phyloP scores from a whole-genome alignment of 1,140 invertebrate genomes.

The Musca domestica region DNA sequence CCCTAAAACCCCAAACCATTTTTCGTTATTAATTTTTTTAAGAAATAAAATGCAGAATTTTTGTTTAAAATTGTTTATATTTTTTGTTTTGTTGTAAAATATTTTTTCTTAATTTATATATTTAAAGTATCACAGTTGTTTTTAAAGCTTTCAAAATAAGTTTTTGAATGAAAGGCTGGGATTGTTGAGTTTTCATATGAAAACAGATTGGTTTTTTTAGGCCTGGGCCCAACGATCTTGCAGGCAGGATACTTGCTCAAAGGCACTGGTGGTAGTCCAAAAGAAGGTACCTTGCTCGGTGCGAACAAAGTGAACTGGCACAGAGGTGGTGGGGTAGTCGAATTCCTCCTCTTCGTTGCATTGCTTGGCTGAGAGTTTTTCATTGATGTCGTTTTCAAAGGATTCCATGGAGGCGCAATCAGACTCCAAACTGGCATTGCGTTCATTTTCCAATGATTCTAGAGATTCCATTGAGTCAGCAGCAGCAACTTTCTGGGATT shows the following conservation, averaged over 20 bases:
- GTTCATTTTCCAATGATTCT: slow-evolving; percentile 48
- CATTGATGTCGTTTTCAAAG: slow-evolving; percentile 47
- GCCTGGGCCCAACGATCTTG: slow-evolving; percentile 58
- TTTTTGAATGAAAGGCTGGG: no score
- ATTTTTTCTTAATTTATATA: no score
- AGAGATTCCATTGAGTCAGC: slow-evolving; percentile 35
- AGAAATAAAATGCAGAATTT: no score
- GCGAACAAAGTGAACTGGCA: slow-evolving; percentile 58
- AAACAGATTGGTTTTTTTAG: no score
- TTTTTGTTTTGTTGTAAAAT: no score
- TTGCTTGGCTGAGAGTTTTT: slow-evolving; percentile 37
- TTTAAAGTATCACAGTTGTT: no score
- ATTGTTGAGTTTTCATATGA: no score
- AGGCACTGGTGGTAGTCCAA: slow-evolving; percentile 56
- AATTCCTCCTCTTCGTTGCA: slow-evolving; percentile 36
- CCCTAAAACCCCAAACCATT: no score
- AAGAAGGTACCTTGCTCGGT: slow-evolving; percentile 59
- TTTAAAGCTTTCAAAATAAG: no score
- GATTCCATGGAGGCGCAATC: slow-evolving; percentile 38
- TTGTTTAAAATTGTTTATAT: no score
- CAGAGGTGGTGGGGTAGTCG: slow-evolving; percentile 52
- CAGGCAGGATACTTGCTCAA: slow-evolving; percentile 48
- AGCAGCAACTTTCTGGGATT: slow-evolving; percentile 16
- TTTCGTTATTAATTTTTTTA: no score
- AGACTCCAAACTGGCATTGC: slow-evolving; percentile 41